Evolutionary conservation across 2,797 vertebrate genomes (phyloP).

Genomic region (Picus viridis): DNA sequence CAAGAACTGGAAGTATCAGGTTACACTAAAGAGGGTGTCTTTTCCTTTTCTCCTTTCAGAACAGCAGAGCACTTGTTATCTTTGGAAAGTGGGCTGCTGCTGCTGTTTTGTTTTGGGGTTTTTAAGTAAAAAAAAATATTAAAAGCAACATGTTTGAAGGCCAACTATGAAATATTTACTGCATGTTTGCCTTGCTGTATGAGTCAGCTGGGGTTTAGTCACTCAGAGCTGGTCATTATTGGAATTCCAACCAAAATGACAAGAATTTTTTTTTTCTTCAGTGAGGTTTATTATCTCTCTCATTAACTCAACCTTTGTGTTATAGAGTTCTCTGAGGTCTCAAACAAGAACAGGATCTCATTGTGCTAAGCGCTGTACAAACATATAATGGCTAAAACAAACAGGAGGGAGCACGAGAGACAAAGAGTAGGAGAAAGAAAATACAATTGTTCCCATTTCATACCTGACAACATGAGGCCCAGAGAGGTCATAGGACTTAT

Average conservation of each 20-base stretch:
- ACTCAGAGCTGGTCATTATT: not conserved
- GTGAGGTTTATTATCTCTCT: constrained; percentile 53
- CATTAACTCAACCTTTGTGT: constrained; percentile 46
- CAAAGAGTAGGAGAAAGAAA: constrained; percentile 43
- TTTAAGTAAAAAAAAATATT: not conserved
- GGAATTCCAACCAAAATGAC: constrained; percentile 52
- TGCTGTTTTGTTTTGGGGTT: not conserved
- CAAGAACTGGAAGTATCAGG: not conserved
- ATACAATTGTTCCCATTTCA: constrained; percentile 1
- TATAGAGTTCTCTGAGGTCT: constrained; percentile 34
- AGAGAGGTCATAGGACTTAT: not conserved
- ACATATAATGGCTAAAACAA: constrained; percentile 30
- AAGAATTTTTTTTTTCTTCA: not conserved
- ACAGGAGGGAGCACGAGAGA: not conserved
- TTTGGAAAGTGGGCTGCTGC: not conserved
- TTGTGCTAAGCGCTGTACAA: constrained; percentile 59
- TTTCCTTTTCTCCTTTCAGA: not conserved
- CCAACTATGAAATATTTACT: not conserved
- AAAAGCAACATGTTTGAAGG: not conserved
- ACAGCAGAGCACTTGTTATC: not conserved
- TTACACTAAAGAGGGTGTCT: not conserved
- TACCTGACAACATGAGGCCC: not conserved
- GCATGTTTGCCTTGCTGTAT: constrained; percentile 7
- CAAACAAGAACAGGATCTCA: constrained; percentile 53
- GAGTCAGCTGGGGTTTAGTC: constrained; percentile 30